Evolutionary conservation across 2,797 vertebrate genomes (phyloP).

Genomic region (Mormyrops boulengeri): DNA sequence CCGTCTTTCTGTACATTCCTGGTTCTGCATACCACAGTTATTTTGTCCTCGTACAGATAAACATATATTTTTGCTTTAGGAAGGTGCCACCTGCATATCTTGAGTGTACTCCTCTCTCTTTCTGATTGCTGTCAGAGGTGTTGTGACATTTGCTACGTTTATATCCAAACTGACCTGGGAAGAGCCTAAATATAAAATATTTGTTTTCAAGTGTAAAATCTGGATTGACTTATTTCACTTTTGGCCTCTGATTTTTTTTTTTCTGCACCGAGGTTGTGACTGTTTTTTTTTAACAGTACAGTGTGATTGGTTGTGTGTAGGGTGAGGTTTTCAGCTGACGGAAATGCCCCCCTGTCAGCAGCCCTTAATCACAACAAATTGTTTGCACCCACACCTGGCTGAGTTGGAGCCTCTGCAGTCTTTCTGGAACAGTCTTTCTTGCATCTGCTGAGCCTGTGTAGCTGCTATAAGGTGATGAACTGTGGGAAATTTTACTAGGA

Average conservation of each 20-base stretch:
- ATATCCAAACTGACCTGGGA: background rate
- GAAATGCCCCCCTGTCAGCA: background rate
- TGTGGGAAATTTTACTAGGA: background rate
- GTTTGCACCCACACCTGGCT: background rate
- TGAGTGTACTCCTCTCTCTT: background rate
- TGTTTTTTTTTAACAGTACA: background rate
- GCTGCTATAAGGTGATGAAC: background rate
- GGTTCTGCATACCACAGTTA: background rate
- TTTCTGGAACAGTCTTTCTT: background rate
- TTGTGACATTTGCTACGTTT: background rate
- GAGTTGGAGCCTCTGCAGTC: background rate
- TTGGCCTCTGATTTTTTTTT: background rate
- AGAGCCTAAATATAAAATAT: background rate
- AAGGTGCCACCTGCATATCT: background rate
- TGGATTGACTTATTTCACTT: background rate
- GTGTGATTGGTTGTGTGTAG: background rate
- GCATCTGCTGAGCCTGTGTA: background rate
- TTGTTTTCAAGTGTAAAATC: background rate
- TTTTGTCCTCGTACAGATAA: background rate
- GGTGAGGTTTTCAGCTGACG: background rate
- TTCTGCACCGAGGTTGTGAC: background rate
- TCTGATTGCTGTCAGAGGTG: background rate
- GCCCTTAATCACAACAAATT: background rate
- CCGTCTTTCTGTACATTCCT: background rate
- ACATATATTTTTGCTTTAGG: background rate